Evolutionary conservation across 2,113 vertebrate genomes (phyloP), one percentile per base, ranked within the genome.

Genomic region (Hymenochirus boettgeri): DNA sequence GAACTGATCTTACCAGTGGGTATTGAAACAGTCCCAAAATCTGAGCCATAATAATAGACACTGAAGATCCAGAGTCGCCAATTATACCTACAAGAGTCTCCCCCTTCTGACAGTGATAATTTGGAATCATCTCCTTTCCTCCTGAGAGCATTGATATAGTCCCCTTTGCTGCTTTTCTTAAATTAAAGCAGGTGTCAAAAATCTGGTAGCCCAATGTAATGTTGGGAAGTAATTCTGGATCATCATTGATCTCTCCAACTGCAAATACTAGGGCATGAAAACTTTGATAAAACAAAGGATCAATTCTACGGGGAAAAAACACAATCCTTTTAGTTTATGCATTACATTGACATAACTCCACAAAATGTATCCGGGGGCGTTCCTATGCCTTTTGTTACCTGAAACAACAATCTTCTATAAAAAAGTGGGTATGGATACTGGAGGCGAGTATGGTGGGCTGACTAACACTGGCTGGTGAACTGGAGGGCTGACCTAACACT

Each of bases 1-100:
- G n/a, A n/a, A n/a, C n/a, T 35, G 39, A 19, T 33, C 29, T 35
- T 61, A 70, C 66, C 66, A 55, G 57, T 45, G 66, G 66, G 17
- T 61, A 61, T 62, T 52, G 45, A 19, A 46, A 55, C 11, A 70
- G 66, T 18, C 58, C 59, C 39, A 70, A 48, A 1, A 70, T 47
- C 18, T 62, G 57, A 15, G 58, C 50, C 57, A 70, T 61, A 3
- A 62, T 24, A 27, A 70, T 70, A 13, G 66, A 70, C 4, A 48
- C 21, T 46, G 66, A 55, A 23, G 66, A 70, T 5, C 25, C 66
- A 10, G 66, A 48, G 11, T 70, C 57, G 2, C 66, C 58, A 55
- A 69, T 27, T 9, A 70, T 61, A 23, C 50, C 48, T 31, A 52
- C 59, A 4, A 70, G 37, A 11, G 24, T 24, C 19, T 35, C 21